Evolutionary conservation across 1,140 invertebrate genomes (phyloP).

Genomic region (Mizuhopecten yessoensis): DNA sequence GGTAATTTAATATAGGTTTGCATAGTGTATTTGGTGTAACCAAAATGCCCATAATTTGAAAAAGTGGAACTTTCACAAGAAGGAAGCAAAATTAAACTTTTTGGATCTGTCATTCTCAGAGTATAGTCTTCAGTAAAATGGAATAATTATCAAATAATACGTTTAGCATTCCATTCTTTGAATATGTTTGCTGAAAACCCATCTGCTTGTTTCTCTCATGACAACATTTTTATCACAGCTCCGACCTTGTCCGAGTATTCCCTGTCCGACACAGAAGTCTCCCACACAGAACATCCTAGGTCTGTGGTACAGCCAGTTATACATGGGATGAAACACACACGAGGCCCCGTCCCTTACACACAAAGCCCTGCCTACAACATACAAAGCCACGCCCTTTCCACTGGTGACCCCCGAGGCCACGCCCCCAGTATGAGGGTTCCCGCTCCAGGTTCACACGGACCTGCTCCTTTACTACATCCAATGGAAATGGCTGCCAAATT

Average conservation of each 20-base stretch:
- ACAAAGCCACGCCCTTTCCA: too few relatives aligned
- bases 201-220: neutral
- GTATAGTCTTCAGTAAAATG: too few relatives aligned
- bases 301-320: neutral
- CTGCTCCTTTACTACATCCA: neutral
- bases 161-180: too few relatives aligned
- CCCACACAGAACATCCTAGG: conserved; percentile 46
- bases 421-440: neutral
- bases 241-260: conserved; percentile 60
- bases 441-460: neutral
- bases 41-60: too few relatives aligned
- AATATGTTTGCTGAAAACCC: too few relatives aligned
- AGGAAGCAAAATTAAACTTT: too few relatives aligned
- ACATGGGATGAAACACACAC: neutral
- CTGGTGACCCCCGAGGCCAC: neutral
- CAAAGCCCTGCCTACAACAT: neutral
- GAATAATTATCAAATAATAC: too few relatives aligned
- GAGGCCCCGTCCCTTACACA: neutral
- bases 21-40: too few relatives aligned
- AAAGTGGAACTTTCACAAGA: too few relatives aligned
- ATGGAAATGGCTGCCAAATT: conserved; percentile 42
- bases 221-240: conserved; percentile 38
- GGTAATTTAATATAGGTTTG: too few relatives aligned
- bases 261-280: conserved; percentile 41
- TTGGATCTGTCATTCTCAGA: too few relatives aligned